Evolutionary conservation across 2,797 vertebrate species (phyloP).

Genomic region (Lates japonicus): DNA sequence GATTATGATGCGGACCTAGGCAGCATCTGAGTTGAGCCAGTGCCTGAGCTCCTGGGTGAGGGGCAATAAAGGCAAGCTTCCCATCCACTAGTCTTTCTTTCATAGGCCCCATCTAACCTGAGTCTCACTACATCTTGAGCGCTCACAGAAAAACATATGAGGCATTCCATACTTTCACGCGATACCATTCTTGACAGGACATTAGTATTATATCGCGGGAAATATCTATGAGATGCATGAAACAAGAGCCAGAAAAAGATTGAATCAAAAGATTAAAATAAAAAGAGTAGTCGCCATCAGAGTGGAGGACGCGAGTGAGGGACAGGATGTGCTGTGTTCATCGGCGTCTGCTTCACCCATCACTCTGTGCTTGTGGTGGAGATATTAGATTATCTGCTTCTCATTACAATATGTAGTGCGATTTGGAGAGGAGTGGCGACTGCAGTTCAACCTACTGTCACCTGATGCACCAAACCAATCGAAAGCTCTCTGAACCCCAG

Average conservation of each 20-base stretch:
- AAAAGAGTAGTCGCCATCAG: constrained; percentile 13
- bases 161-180: constrained; percentile 55
- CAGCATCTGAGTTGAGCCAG: constrained; percentile 75
- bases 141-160: constrained; percentile 41
- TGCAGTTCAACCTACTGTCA: constrained; percentile 78
- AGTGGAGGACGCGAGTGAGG: constrained; percentile 19
- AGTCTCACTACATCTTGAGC: constrained; percentile 36
- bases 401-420: constrained; percentile 67
- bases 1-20: constrained; percentile 74
- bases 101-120: constrained; percentile 38
- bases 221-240: constrained; percentile 35
- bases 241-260: constrained; percentile 45
- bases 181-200: constrained; percentile 39
- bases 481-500: constrained; percentile 55
- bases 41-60: constrained; percentile 61
- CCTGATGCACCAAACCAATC: constrained; percentile 68
- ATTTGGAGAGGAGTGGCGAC: constrained; percentile 72
- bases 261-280: constrained; percentile 15
- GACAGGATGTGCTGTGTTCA: constrained; percentile 42
- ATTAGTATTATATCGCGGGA: constrained; percentile 5
- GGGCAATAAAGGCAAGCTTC: constrained; percentile 26
- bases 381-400: constrained; percentile 73
- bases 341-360: constrained; percentile 51
- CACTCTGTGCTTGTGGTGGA: constrained; percentile 35
- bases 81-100: constrained; percentile 61